These are phyloP conservation scores for Cyanoderma ruficeps DNA, from an alignment of 2,113 vertebrate genomes.

Conservation along the genomic window DNA sequence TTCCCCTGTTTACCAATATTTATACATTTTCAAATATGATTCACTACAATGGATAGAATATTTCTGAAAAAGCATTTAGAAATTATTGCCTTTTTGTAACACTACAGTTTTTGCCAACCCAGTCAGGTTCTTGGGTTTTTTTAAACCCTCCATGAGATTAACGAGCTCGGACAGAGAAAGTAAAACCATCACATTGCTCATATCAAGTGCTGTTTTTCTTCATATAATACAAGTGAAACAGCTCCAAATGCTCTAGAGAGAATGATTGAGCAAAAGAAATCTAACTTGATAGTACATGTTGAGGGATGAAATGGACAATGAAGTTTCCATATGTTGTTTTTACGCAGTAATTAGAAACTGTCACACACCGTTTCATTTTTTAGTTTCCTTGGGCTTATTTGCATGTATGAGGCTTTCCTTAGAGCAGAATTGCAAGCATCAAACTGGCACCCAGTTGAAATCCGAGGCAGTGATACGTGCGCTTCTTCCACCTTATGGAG, in stretches of 20 bases:
- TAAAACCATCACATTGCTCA: slow-evolving; percentile 42
- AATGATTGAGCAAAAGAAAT: slow-evolving; percentile 80
- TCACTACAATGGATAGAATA: not conserved
- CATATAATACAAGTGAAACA: slow-evolving; percentile 51
- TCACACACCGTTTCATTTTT: slow-evolving; percentile 83
- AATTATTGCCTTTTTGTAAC: not conserved
- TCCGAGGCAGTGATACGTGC: slow-evolving; percentile 34
- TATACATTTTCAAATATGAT: not conserved
- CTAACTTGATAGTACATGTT: slow-evolving; percentile 82
- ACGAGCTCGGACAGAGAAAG: slow-evolving; percentile 54
- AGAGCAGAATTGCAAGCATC: slow-evolving; percentile 66
- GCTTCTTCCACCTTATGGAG: slow-evolving; percentile 47
- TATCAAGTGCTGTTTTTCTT: slow-evolving; percentile 37
- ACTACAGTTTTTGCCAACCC: not conserved
- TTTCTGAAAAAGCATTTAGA: not conserved
- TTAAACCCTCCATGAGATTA: slow-evolving; percentile 33
- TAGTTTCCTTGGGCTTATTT: slow-evolving; percentile 81
- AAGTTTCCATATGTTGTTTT: slow-evolving; percentile 92
- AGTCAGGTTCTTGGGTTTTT: not conserved
- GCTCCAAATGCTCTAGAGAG: slow-evolving; percentile 69
- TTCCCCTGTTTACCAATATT: not conserved
- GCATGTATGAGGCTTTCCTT: slow-evolving; percentile 71
- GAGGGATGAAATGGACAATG: slow-evolving; percentile 90
- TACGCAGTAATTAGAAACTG: slow-evolving; percentile 89
- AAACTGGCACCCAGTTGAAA: slow-evolving; percentile 68